Conservation (phyloP, 2,888 invertebrate genomes). For the Acanthopleura granulata region DNA sequence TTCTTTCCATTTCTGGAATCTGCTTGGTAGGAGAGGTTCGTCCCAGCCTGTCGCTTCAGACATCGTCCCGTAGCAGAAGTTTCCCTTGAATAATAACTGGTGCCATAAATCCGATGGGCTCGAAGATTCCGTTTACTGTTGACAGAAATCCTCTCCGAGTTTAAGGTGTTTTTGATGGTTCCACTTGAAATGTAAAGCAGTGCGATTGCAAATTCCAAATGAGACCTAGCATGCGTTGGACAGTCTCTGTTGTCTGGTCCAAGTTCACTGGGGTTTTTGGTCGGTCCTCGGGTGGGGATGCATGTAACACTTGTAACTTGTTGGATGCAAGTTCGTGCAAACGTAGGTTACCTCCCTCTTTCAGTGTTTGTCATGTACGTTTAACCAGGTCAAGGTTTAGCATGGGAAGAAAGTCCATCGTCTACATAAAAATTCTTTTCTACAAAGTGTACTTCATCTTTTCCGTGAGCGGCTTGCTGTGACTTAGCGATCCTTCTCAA, state of each 20-base stretch:
- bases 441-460: constrained; percentile 3
- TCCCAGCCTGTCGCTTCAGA: constrained; percentile 22
- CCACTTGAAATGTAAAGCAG: constrained; percentile 4
- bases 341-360: background rate
- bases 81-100: constrained; percentile 26
- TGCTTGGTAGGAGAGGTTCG: constrained; percentile 21
- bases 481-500: background rate
- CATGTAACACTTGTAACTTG: background rate
- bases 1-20: constrained; percentile 20
- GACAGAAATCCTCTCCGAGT: constrained; percentile 28
- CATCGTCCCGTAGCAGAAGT: constrained; percentile 22
- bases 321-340: background rate
- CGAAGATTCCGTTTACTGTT: constrained; percentile 27
- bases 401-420: background rate
- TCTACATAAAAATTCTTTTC: constrained; percentile 8
- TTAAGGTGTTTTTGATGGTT: constrained; percentile 17
- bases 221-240: constrained; percentile 16
- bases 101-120: constrained; percentile 27
- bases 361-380: background rate
- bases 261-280: background rate
- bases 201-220: constrained; percentile 11
- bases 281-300: background rate
- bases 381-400: background rate
- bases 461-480: background rate
- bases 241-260: background rate